phyloP scores from a whole-genome alignment of 1,140 invertebrate genomes.

The Matsumurasca onukii region DNA sequence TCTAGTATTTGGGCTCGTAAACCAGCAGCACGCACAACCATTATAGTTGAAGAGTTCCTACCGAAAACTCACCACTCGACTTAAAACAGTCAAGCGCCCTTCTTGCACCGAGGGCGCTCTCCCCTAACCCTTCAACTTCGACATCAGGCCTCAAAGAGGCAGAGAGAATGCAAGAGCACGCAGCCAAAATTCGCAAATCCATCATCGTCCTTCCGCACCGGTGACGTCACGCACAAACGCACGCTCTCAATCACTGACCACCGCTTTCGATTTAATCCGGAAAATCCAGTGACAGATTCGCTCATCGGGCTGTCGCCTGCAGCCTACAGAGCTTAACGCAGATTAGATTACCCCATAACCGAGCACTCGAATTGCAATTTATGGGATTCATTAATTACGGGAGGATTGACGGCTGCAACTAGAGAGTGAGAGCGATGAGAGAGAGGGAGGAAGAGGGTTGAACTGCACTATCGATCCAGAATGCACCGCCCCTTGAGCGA shows the following conservation, averaged over 20 bases:
- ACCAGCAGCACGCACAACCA: too few relatives aligned
- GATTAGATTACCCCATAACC: constrained; percentile 4
- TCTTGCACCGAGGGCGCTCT: too few relatives aligned
- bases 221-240: background rate
- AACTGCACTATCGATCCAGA: constrained; percentile 6
- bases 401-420: background rate
- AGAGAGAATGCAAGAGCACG: too few relatives aligned
- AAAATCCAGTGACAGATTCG: background rate
- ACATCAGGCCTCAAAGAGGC: too few relatives aligned
- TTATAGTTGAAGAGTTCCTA: too few relatives aligned
- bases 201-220: too few relatives aligned
- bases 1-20: too few relatives aligned
- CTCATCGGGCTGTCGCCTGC: too few relatives aligned
- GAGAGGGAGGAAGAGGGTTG: background rate
- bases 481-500: constrained; percentile 7
- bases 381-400: constrained; percentile 13
- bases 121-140: too few relatives aligned
- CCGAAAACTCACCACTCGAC: too few relatives aligned
- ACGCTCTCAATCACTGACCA: background rate
- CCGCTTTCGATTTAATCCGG: background rate
- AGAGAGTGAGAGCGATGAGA: background rate
- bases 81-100: too few relatives aligned
- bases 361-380: constrained; percentile 21
- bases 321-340: background rate
- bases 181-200: too few relatives aligned